A percentile compares a stretch with the other conserved stretches of the same genome.
These are phyloP conservation scores for Polylopha cassiicola DNA, from an alignment of 2,888 invertebrate species.

Conservation along the genomic window DNA sequence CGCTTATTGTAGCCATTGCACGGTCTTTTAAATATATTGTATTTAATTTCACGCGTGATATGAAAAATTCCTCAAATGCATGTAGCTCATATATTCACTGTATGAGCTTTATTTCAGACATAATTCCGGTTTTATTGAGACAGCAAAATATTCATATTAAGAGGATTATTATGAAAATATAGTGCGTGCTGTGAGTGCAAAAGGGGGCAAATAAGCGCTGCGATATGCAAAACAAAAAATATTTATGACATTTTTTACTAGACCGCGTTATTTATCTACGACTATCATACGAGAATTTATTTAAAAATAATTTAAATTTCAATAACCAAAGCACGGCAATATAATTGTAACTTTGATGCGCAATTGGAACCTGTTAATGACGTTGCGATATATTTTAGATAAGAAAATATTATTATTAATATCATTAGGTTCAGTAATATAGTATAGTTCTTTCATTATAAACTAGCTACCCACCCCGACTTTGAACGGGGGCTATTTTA, in stretches of 20 bases:
- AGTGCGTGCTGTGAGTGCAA: conserved; percentile 44
- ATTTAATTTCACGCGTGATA: conserved; percentile 49
- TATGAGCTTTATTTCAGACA: conserved; percentile 49
- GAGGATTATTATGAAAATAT: conserved; percentile 46
- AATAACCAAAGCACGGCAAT: too few relatives aligned
- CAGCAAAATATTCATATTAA: conserved; percentile 73
- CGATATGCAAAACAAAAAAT: conserved; percentile 13
- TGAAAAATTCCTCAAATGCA: conserved; percentile 60
- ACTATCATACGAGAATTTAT: conserved; percentile 1
- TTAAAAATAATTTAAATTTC: too few relatives aligned
- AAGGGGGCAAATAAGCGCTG: conserved; percentile 39
- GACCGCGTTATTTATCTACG: conserved; percentile 16
- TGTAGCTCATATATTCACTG: conserved; percentile 59
- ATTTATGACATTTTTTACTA: conserved; percentile 17
- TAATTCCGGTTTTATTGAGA: conserved; percentile 74
- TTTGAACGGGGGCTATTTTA: too few relatives aligned
- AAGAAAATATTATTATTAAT: too few relatives aligned
- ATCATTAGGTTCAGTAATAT: too few relatives aligned
- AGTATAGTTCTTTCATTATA: too few relatives aligned
- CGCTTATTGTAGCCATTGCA: too few relatives aligned
- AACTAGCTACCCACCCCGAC: too few relatives aligned
- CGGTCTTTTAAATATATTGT: too few relatives aligned
- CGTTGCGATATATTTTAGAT: too few relatives aligned
- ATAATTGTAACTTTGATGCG: too few relatives aligned
- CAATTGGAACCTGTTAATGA: too few relatives aligned